These are phyloP conservation scores for Chrysolina oricalcia DNA, from an alignment of 2,888 invertebrate genomes.

Conservation along the genomic window DNA sequence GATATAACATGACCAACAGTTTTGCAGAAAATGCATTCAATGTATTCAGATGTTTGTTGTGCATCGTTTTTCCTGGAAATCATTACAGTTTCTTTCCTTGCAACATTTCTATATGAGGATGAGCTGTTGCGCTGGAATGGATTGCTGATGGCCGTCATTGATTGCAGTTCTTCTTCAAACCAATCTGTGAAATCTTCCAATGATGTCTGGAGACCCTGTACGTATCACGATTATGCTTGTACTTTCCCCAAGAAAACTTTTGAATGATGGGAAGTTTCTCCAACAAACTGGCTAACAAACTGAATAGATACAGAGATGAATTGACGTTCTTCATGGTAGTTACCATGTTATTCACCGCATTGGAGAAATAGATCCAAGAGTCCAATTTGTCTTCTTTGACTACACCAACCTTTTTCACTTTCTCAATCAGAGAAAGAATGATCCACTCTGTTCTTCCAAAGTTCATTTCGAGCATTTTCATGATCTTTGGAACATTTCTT, in stretches of 20 bases:
- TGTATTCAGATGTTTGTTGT: neutral
- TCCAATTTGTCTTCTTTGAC: slow-evolving; percentile 10
- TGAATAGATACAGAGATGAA: neutral
- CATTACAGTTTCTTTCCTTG: neutral
- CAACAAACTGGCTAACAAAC: neutral
- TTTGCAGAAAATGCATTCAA: neutral
- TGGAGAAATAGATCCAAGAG: neutral
- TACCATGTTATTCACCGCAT: slow-evolving; percentile 1
- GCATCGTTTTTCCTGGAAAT: neutral
- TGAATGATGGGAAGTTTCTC: neutral
- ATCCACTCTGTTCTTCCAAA: slow-evolving; percentile 3
- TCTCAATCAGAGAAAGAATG: neutral
- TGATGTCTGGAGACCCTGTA: neutral
- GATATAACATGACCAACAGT: neutral
- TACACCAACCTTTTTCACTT: neutral
- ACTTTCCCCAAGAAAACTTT: neutral
- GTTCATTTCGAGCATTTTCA: slow-evolving; percentile 12
- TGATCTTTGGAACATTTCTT: neutral
- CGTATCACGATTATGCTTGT: neutral
- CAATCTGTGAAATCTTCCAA: neutral
- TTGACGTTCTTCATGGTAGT: neutral
- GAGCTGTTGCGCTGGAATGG: neutral
- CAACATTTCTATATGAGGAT: too few species aligned
- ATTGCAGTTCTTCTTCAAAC: slow-evolving; percentile 5
- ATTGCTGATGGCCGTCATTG: neutral